phyloP scores from a whole-genome alignment of 2,797 vertebrate species.

The Cynopterus sphinx region DNA sequence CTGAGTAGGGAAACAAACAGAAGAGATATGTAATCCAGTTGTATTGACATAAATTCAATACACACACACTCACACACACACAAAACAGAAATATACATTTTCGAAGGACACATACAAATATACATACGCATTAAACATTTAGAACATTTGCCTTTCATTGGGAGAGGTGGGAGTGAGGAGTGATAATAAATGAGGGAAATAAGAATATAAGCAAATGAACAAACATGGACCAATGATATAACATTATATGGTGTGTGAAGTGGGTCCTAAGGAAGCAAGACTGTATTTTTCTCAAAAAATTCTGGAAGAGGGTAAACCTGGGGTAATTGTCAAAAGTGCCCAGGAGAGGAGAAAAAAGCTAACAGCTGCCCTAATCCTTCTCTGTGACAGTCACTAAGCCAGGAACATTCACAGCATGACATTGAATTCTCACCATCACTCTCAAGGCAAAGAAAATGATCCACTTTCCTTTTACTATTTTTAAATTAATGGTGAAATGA shows the following conservation, averaged over 20 bases:
- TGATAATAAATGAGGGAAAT: background rate
- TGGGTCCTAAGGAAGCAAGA: background rate
- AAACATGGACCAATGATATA: background rate
- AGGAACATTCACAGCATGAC: background rate
- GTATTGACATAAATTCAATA: background rate
- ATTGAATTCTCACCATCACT: background rate
- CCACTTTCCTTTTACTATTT: background rate
- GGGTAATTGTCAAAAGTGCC: background rate
- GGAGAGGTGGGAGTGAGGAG: no score
- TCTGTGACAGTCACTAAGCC: background rate
- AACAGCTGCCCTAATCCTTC: background rate
- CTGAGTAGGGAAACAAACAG: background rate
- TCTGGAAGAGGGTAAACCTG: background rate
- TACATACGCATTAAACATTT: background rate
- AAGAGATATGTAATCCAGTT: background rate
- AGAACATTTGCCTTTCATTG: background rate
- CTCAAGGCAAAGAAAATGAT: background rate
- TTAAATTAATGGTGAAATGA: background rate
- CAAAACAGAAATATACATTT: background rate
- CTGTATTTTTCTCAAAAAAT: background rate
- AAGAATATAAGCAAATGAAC: background rate
- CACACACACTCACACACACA: background rate
- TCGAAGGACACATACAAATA: background rate
- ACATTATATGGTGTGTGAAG: rapidly evolving
- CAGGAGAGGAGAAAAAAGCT: background rate